phyloP scores from a whole-genome alignment of 2,888 invertebrate species.

The Elaeidobius kamerunicus region DNA sequence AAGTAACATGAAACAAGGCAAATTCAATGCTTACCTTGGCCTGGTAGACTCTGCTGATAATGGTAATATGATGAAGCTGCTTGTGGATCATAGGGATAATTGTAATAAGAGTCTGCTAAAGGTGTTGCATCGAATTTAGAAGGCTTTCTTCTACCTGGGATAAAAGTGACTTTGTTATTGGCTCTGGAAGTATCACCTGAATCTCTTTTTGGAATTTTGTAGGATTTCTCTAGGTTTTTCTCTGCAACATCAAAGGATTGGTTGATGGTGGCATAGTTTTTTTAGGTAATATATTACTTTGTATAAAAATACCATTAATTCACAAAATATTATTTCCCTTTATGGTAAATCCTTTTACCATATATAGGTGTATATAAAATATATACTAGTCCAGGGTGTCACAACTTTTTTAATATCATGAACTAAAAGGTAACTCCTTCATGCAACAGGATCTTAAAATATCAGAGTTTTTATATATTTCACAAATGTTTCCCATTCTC shows the following conservation, averaged over 20 bases:
- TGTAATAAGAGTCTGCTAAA: slow-evolving; percentile 38
- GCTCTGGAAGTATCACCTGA: slow-evolving; percentile 15
- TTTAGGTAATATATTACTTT: not conserved
- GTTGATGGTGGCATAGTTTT: too few relatives aligned
- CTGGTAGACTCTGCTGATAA: too few relatives aligned
- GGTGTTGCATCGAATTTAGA: slow-evolving; percentile 24
- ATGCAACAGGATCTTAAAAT: not conserved
- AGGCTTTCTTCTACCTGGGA: not conserved
- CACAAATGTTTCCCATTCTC: not conserved
- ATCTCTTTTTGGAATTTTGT: slow-evolving; percentile 37
- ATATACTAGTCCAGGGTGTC: not conserved
- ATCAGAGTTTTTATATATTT: not conserved
- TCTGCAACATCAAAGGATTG: slow-evolving; percentile 26
- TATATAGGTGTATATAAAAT: not conserved
- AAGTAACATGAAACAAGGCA: too few relatives aligned
- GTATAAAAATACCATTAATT: not conserved
- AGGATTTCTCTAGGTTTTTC: slow-evolving; percentile 31
- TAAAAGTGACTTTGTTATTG: not conserved
- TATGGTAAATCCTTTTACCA: not conserved
- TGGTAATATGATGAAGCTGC: slow-evolving; percentile 28
- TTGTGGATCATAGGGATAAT: slow-evolving; percentile 32
- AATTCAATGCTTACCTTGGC: too few relatives aligned
- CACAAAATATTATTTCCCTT: not conserved
- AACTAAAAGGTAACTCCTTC: not conserved
- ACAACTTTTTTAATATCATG: not conserved